Percentiles rank a stretch among this genome's conserved stretches.
Conservation (phyloP, 2,888 invertebrate genomes). For the Chrysolina haemoptera region DNA sequence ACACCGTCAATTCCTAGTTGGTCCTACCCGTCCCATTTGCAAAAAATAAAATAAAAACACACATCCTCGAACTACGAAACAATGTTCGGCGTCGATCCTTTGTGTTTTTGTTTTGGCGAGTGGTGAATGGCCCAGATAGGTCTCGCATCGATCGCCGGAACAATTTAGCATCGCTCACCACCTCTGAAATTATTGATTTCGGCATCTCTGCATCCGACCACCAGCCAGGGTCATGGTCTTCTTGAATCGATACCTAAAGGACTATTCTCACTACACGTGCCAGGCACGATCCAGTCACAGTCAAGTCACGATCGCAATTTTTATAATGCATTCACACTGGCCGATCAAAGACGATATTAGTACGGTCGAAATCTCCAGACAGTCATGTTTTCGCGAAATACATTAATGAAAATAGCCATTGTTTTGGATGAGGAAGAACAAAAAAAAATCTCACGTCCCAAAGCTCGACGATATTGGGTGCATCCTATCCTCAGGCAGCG, state of each 20-base stretch:
- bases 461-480: too few species aligned
- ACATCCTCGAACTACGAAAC: neutral
- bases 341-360: too few species aligned
- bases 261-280: too few species aligned
- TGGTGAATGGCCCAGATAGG: constrained; percentile 21
- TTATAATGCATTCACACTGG: too few species aligned
- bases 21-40: neutral
- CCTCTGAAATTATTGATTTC: constrained; percentile 21
- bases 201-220: constrained; percentile 14
- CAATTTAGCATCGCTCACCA: constrained; percentile 21
- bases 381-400: too few species aligned
- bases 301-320: too few species aligned
- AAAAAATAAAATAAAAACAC: neutral
- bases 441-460: too few species aligned
- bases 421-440: too few species aligned
- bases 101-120: neutral
- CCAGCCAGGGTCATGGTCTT: constrained; percentile 22
- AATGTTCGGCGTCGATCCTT: neutral
- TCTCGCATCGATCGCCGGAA: constrained; percentile 19
- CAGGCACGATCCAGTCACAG: too few species aligned
- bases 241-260: constrained; percentile 12
- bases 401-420: too few species aligned
- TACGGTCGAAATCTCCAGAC: too few species aligned
- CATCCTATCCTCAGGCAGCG: too few species aligned
- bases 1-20: neutral